Base-by-base conservation (phyloP, 2,888 invertebrate species). In the Rhamphomyia laevipes region DNA sequence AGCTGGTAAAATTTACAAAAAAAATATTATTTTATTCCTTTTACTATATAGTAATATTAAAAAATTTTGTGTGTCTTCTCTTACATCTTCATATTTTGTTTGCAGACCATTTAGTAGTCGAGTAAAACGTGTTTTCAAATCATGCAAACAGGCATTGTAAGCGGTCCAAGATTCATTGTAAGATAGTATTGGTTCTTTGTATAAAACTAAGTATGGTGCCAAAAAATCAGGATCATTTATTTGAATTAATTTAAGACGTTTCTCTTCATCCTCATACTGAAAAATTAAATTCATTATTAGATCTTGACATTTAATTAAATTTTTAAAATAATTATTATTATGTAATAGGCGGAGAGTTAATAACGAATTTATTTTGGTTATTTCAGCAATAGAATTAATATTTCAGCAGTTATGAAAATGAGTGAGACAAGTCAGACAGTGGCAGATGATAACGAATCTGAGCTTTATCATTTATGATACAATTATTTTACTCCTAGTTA, bases 51-150 rank as follows among this genome's bases (percentile, higher is more conserved):
- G 11, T 11, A 30, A 30, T 30, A 9, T 30, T 6, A 11, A 11
- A 30, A 30, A 30, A 30, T 9, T 9, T 9, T 30, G 11, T 30
- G 30, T 30, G 6, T 30, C 11, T 30, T 30, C 6, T 9, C 11
- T 30, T 59, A 81, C 82, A 70, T 73, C 72, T 56, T 86, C 82
- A 61, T 82, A 84, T 55, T 78, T 73, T 21, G 72, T 71, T 56
- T 84, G 81, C 21, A 87, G 76, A 33, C 76, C 65, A 53, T 77
- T 78, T 15, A 84, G 81, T 38, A 84, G 70, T 0, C 74, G 72
- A 5, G 84, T 67, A 52, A 81, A 74, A 31, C 76, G 73, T 0
- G 76, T 67, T 59, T 81, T 82, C 56, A 84, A 81, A 61, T 86
- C 85, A 46, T 73, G 73, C 40, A 87, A 67, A 53, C 86, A 86